These are phyloP conservation scores for Onychostruthus taczanowskii DNA, from an alignment of 2,113 vertebrate genomes.

Conservation along the genomic window DNA sequence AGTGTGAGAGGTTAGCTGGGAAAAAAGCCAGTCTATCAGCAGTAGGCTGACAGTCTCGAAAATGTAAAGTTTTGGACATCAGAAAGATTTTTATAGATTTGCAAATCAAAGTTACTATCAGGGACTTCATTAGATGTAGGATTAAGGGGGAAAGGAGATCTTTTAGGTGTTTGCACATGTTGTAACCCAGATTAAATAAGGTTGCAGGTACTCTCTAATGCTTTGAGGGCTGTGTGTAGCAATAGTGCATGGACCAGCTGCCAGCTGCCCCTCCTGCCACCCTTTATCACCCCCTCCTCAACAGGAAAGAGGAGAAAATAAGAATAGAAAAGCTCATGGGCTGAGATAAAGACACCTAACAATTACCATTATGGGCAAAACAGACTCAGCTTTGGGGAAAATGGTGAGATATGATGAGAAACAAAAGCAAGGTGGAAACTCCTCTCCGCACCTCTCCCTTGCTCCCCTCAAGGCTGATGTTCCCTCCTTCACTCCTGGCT, in stretches of 20 bases:
- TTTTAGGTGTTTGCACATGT: not conserved
- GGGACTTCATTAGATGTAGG: not conserved
- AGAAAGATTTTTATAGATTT: not conserved
- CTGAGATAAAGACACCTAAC: not conserved
- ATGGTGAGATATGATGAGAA: not conserved
- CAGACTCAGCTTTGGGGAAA: not conserved
- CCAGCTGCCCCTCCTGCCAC: not conserved
- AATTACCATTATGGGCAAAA: not conserved
- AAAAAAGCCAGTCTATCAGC: not conserved
- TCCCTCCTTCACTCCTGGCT: not conserved
- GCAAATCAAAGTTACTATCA: not conserved
- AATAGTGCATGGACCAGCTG: not conserved
- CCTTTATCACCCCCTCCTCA: not conserved
- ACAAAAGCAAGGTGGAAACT: not conserved
- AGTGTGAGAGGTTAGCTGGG: not conserved
- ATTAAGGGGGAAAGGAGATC: not conserved
- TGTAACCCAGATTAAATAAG: not conserved
- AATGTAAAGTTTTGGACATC: not conserved
- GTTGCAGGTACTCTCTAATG: not conserved
- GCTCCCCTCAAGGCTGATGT: rapidly evolving
- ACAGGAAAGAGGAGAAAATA: not conserved
- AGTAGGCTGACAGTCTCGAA: not conserved
- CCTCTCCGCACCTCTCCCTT: not conserved
- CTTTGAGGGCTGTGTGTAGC: not conserved
- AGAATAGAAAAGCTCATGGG: not conserved